Conservation (phyloP, 1,140 invertebrate genomes). For the Hestina assimilis region DNA sequence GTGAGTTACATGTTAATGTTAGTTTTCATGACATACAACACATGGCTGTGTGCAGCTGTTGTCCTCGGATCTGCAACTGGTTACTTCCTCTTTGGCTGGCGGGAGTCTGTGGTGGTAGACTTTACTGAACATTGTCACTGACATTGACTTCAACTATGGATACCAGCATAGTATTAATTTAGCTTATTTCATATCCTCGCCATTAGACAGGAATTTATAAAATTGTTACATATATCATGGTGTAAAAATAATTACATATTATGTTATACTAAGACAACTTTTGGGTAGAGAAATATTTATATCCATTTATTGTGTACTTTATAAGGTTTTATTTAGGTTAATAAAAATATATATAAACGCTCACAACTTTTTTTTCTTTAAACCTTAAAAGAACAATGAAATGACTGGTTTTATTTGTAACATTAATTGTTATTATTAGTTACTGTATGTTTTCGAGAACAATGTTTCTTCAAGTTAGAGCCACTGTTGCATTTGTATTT, state of each 20-base stretch:
- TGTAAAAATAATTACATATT: constrained; percentile 45
- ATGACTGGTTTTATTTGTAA: background rate
- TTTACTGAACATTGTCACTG: constrained; percentile 97
- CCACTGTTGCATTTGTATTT: constrained; percentile 72
- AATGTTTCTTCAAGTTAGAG: constrained; percentile 76
- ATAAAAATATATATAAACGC: constrained; percentile 43
- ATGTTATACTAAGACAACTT: constrained; percentile 61
- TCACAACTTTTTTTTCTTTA: constrained; percentile 24
- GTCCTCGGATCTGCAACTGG: constrained; percentile 93
- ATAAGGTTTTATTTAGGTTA: constrained; percentile 61
- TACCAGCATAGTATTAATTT: constrained; percentile 55
- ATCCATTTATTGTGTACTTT: constrained; percentile 60
- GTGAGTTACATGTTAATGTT: constrained; percentile 97
- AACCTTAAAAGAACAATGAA: background rate
- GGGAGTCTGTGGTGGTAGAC: constrained; percentile 93
- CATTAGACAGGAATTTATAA: constrained; percentile 46
- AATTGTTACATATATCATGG: constrained; percentile 48
- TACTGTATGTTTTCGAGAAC: constrained; percentile 52
- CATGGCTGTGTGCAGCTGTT: constrained; percentile 94
- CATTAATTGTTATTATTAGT: constrained; percentile 8
- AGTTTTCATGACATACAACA: constrained; percentile 99
- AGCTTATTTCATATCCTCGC: constrained; percentile 51
- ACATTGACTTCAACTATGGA: constrained; percentile 27
- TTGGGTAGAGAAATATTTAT: constrained; percentile 62
- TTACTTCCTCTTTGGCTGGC: constrained; percentile 97